Evolutionary conservation across 2,113 vertebrate genomes (phyloP).

Genomic region (Chelonoidis abingdonii): DNA sequence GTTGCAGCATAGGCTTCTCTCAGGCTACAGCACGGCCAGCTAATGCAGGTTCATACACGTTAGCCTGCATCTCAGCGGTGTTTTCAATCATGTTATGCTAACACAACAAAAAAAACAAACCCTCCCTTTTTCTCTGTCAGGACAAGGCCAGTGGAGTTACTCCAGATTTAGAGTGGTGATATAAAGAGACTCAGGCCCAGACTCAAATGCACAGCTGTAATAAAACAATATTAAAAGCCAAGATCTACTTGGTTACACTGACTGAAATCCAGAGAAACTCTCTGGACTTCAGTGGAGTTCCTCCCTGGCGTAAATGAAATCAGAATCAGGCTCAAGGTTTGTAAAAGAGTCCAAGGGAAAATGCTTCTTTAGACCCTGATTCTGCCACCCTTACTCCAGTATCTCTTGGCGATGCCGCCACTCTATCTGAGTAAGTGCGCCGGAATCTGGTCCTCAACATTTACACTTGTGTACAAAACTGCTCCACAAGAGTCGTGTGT

Average conservation of each 20-base stretch:
- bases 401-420: background rate
- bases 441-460: background rate
- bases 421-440: background rate
- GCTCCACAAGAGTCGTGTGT: background rate
- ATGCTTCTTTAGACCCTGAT: background rate
- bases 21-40: slow-evolving; percentile 19
- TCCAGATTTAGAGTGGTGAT: slow-evolving; percentile 47
- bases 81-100: background rate
- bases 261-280: background rate
- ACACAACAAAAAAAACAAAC: background rate
- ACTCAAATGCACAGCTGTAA: background rate
- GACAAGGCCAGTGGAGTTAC: background rate
- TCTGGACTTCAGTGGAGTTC: background rate
- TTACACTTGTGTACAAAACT: background rate
- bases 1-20: background rate
- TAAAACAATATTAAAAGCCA: background rate
- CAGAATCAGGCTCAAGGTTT: background rate
- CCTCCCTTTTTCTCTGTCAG: background rate
- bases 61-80: slow-evolving; percentile 38
- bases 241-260: background rate
- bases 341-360: background rate
- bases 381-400: background rate
- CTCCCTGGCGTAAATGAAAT: background rate
- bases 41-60: background rate
- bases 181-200: background rate